Conservation (phyloP, 2,888 invertebrate genomes). For the Galerucella pusilla region DNA sequence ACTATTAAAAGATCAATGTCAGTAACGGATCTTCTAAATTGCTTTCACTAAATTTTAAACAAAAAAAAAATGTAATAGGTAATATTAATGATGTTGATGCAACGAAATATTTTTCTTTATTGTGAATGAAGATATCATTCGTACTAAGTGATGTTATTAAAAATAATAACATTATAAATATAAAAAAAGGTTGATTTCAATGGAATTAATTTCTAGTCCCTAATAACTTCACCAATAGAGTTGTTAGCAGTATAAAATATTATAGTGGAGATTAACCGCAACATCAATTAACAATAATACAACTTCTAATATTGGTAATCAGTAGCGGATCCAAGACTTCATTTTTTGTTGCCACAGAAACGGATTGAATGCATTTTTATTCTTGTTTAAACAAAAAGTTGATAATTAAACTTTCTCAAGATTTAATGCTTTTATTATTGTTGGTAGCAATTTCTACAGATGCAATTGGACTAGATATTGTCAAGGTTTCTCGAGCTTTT, state of each 20-base stretch:
- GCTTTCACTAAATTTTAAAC: background rate
- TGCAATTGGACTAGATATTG: too few relatives aligned
- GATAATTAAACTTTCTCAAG: too few relatives aligned
- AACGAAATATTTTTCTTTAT: background rate
- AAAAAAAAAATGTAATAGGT: background rate
- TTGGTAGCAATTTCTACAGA: too few relatives aligned
- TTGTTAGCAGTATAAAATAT: background rate
- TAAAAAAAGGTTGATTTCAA: background rate
- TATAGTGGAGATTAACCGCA: background rate
- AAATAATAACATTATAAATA: background rate
- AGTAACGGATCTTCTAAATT: conserved; percentile 1
- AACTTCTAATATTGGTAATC: too few relatives aligned
- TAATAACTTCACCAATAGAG: background rate
- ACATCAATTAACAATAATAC: background rate
- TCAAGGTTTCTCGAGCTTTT: too few relatives aligned
- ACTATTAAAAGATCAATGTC: background rate
- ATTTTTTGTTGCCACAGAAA: too few relatives aligned
- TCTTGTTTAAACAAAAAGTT: too few relatives aligned
- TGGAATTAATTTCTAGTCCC: background rate
- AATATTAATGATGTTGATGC: background rate
- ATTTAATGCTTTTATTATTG: too few relatives aligned
- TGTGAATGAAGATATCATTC: conserved; percentile 1
- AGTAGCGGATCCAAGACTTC: too few relatives aligned
- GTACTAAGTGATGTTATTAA: background rate
- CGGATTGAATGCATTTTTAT: too few relatives aligned